These are phyloP conservation scores for Lepilemur septentrionalis DNA, from an alignment of 2,797 vertebrate genomes.

Conservation along the genomic window DNA sequence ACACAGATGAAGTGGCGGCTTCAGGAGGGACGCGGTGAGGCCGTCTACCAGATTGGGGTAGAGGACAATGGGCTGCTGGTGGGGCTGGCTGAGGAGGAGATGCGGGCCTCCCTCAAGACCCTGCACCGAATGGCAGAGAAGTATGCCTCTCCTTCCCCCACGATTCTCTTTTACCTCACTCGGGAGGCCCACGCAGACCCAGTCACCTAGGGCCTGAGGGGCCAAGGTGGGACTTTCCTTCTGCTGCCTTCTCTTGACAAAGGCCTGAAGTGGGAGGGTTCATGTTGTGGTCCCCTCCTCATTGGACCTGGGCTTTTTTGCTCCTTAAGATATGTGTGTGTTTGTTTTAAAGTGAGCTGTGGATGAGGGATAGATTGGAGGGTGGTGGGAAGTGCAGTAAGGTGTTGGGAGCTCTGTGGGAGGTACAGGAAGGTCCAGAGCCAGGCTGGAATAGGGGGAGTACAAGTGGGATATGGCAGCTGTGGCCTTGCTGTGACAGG, in stretches of 20 bases:
- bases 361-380: background rate
- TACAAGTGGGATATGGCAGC: background rate
- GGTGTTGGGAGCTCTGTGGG: background rate
- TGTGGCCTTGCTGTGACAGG: constrained; percentile 82
- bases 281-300: background rate
- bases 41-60: constrained; percentile 98
- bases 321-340: background rate
- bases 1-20: constrained; percentile 99
- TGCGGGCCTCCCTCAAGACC: constrained; percentile 95
- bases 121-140: constrained; percentile 97
- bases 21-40: constrained; percentile 97
- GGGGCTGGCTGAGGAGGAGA: constrained; percentile 95
- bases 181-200: background rate
- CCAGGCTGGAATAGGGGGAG: background rate
- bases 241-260: background rate
- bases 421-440: background rate
- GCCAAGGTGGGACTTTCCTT: background rate
- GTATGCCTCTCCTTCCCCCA: constrained; percentile 81
- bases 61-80: constrained; percentile 98
- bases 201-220: background rate
- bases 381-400: background rate
- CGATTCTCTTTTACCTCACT: background rate
- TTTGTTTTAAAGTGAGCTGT: background rate
- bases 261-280: background rate
- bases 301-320: background rate